Evolutionary conservation across 2,888 invertebrate species (phyloP).

Genomic region (Drosophila niveifrons): DNA sequence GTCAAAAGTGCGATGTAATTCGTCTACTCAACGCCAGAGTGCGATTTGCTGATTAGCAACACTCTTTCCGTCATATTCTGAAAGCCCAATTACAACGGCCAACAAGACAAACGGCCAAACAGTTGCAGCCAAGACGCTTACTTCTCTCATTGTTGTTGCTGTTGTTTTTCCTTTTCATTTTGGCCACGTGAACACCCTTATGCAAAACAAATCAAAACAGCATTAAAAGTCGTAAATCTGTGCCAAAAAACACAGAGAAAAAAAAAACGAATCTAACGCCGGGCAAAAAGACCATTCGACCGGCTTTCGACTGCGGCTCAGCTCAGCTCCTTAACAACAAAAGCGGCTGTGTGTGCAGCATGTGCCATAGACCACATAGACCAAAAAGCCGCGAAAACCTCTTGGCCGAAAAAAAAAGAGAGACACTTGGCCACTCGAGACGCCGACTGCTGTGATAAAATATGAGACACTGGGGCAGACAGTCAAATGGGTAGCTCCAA

Average conservation of each 20-base stretch:
- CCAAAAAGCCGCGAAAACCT: conserved; percentile 53
- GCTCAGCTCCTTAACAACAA: conserved; percentile 52
- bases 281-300: conserved; percentile 36
- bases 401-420: conserved; percentile 55
- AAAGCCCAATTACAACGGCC: conserved; percentile 75
- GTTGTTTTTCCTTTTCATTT: conserved; percentile 24
- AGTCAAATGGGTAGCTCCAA: conserved; percentile 58
- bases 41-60: conserved; percentile 83
- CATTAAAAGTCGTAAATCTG: conserved; percentile 80
- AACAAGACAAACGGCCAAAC: conserved; percentile 69
- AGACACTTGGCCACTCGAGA: conserved; percentile 80
- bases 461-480: conserved; percentile 81
- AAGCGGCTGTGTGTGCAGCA: conserved; percentile 65
- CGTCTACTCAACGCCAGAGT: conserved; percentile 79
- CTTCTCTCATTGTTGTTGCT: conserved; percentile 21
- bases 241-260: conserved; percentile 59
- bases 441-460: conserved; percentile 73
- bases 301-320: conserved; percentile 33
- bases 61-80: conserved; percentile 83
- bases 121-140: conserved; percentile 50
- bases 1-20: conserved; percentile 69
- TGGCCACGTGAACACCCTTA: conserved; percentile 78
- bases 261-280: conserved; percentile 15
- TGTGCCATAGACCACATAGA: conserved; percentile 76
- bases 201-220: conserved; percentile 82